phyloP scores from a whole-genome alignment of 1,140 invertebrate species.

The Notospermus geniculatus region DNA sequence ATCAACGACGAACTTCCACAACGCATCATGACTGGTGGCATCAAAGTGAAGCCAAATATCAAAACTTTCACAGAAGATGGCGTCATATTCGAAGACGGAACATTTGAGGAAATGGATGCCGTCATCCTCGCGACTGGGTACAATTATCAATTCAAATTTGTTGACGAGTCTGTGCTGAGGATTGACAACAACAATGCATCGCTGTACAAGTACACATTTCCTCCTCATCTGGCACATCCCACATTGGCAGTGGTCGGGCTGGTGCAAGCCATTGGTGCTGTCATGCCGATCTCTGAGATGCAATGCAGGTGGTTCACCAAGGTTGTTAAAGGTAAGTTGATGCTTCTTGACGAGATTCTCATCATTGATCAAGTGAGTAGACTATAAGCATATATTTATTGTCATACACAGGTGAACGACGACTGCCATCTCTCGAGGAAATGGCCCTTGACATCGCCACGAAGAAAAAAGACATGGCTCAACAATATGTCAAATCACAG shows the following conservation, averaged over 20 bases:
- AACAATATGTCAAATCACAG: slow-evolving; percentile 43
- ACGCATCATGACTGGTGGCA: slow-evolving; percentile 56
- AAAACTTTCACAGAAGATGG: slow-evolving; percentile 37
- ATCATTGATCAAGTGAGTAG: no score
- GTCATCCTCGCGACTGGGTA: slow-evolving; percentile 51
- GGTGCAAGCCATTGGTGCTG: slow-evolving; percentile 60
- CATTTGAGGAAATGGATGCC: slow-evolving; percentile 39
- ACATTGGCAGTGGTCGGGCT: slow-evolving; percentile 60
- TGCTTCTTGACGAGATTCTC: no score
- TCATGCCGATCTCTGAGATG: slow-evolving; percentile 61
- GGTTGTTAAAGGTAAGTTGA: slow-evolving; percentile 22
- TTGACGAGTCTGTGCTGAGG: slow-evolving; percentile 31
- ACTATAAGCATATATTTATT: no score
- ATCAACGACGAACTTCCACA: slow-evolving; percentile 63
- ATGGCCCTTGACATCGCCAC: slow-evolving; percentile 54
- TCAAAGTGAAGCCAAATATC: slow-evolving; percentile 53
- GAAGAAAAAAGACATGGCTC: slow-evolving; percentile 39
- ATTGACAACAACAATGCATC: slow-evolving; percentile 49
- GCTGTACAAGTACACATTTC: slow-evolving; percentile 60
- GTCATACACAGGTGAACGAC: slow-evolving; percentile 32
- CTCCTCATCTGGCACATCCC: slow-evolving; percentile 47
- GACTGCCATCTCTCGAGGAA: slow-evolving; percentile 30
- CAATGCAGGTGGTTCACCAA: slow-evolving; percentile 55
- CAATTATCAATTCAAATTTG: slow-evolving; percentile 43
- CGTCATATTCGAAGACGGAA: slow-evolving; percentile 48